Evolutionary conservation across 2,113 vertebrate genomes (phyloP), one percentile per base, ranked within the genome.

Genomic region (Ailurus styani): DNA sequence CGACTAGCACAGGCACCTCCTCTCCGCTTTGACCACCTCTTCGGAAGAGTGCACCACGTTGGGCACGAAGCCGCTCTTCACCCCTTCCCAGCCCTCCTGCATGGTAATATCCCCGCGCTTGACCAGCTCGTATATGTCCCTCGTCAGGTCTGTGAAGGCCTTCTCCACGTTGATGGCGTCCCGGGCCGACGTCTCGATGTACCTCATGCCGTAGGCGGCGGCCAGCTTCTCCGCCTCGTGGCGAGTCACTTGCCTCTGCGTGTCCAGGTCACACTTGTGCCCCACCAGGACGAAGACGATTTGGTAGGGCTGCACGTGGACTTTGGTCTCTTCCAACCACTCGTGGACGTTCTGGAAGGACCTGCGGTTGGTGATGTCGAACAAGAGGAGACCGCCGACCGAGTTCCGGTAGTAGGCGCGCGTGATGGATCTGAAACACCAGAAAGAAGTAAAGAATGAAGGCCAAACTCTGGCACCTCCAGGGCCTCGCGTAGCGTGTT

Each of bases 11-110:
- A 99, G 98, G 98, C 99, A 99, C 68, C 99, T 98, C 97, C 99
- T 99, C 97, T 99, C 99, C 97, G 99, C 99, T 97, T 99, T 99
- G 98, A 99, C 99, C 95, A 99, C 99, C 98, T 99, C 99, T 98
- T 99, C 99, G 0, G 99, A 99, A 45, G 99, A 99, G 97, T 99
- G 99, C 97, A 99, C 99, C 72, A 99, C 99, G 1, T 99, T 99
- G 68, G 99, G 99, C 62, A 99, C 99, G 87, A 99, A 99, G 90
- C 99, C 99, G 0, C 99, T 99, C 99, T 99, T 99, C 96, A 99
- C 99, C 47, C 99, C 99, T 98, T 99, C 99, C 99, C 99, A 99
- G 93, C 99, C 99, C 95, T 99, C 99, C 98, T 99, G 99, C 98
- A 99, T 99, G 31, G 99, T 99, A 97, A 99, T 99, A 75, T 99